Evolutionary conservation across 2,888 invertebrate species (phyloP).

Genomic region (Rhimphoctona megacephalus): DNA sequence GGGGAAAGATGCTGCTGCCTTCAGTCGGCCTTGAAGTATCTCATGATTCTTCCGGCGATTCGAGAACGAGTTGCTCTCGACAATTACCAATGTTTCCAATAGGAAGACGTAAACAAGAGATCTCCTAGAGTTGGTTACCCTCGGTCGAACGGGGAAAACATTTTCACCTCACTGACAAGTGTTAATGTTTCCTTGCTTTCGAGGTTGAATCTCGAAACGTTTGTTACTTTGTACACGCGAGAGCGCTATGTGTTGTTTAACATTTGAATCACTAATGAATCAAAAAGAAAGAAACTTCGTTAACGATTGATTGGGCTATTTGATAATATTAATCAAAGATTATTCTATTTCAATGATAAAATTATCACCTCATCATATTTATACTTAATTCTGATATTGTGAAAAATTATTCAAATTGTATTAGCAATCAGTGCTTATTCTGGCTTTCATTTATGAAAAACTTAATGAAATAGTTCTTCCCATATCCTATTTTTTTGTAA

Average conservation of each 20-base stretch:
- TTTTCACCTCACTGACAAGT: constrained; percentile 46
- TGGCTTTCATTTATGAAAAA: background rate
- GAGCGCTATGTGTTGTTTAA: constrained; percentile 38
- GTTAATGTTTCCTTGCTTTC: constrained; percentile 3
- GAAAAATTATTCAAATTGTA: background rate
- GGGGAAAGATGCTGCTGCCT: constrained; percentile 75
- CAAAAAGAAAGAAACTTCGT: background rate
- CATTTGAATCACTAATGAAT: background rate
- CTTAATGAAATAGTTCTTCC: too few relatives aligned
- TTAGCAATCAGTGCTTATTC: background rate
- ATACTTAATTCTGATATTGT: background rate
- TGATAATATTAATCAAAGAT: background rate
- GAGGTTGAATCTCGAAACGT: constrained; percentile 11
- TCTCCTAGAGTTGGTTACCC: constrained; percentile 73
- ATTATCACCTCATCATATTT: background rate
- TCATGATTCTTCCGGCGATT: constrained; percentile 8
- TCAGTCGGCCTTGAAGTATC: constrained; percentile 72
- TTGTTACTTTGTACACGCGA: constrained; percentile 14
- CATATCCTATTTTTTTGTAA: background rate
- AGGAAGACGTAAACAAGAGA: constrained; percentile 5
- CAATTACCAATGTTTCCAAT: constrained; percentile 79
- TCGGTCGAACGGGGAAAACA: constrained; percentile 75
- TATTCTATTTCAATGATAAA: background rate
- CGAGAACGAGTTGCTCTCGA: constrained; percentile 71
- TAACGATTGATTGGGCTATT: background rate